Percentiles rank a stretch among this genome's conserved stretches.
Conservation (phyloP, 2,888 invertebrate genomes). For the Strigamia transsilvanica region DNA sequence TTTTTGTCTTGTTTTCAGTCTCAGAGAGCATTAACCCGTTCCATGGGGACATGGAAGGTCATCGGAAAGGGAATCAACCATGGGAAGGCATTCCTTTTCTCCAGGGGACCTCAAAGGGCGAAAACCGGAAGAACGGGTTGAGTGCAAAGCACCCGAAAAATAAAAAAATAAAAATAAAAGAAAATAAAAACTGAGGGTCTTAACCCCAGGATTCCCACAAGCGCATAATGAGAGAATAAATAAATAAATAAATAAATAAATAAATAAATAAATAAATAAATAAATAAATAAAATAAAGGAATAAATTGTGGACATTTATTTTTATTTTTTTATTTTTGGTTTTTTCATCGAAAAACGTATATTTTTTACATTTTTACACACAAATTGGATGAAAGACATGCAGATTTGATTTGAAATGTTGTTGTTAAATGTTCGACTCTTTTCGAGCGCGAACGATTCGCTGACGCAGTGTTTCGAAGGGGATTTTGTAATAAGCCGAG, state of each 20-base stretch:
- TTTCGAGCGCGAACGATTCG: slow-evolving; percentile 33
- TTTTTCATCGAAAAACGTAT: no score
- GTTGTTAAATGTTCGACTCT: neutral
- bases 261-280: slow-evolving; percentile 5
- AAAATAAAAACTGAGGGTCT: neutral
- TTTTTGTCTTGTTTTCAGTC: neutral
- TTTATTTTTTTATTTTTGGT: neutral
- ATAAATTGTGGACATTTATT: no score
- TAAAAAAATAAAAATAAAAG: neutral
- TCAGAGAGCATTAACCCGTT: slow-evolving; percentile 31
- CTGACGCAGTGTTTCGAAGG: slow-evolving; percentile 50
- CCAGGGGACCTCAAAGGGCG: slow-evolving; percentile 46
- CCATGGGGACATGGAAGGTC: slow-evolving; percentile 43
- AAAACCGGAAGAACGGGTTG: slow-evolving; percentile 48
- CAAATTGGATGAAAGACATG: neutral
- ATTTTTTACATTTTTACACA: neutral
- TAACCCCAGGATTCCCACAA: slow-evolving; percentile 15
- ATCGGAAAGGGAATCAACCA: slow-evolving; percentile 45
- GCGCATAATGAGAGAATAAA: slow-evolving; percentile 34
- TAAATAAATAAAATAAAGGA: neutral
- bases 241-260: neutral
- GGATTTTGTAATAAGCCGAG: slow-evolving; percentile 40
- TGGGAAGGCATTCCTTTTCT: slow-evolving; percentile 47
- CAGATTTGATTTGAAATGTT: neutral
- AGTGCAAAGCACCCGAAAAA: slow-evolving; percentile 40